A percentile compares a stretch with the other conserved stretches of the same genome.
Conservation (phyloP, 2,888 invertebrate species). For the Cataglyphis livida region DNA sequence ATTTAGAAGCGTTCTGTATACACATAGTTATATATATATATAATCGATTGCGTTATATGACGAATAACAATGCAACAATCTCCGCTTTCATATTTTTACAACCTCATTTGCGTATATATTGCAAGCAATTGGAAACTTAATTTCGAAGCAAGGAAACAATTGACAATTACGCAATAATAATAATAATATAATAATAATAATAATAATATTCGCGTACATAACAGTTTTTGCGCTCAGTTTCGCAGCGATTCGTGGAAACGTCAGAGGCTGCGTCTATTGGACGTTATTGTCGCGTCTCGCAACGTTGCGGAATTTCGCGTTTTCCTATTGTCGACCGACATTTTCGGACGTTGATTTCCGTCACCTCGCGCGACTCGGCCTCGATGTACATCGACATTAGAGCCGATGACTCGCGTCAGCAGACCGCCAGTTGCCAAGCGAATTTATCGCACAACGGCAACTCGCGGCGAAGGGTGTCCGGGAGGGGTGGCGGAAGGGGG, state of each 20-base stretch:
- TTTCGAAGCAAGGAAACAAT: neutral
- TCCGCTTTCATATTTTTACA: too few relatives aligned
- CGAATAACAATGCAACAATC: neutral
- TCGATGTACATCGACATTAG: constrained; percentile 46
- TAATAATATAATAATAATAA: neutral
- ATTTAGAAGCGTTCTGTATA: too few relatives aligned
- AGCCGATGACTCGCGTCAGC: constrained; percentile 77
- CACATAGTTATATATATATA: neutral
- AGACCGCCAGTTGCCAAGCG: constrained; percentile 80
- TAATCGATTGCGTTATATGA: neutral
- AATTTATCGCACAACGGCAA: constrained; percentile 79
- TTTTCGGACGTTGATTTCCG: constrained; percentile 44
- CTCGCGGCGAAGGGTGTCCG: constrained; percentile 61
- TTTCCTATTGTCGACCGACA: constrained; percentile 6
- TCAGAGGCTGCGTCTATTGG: neutral
- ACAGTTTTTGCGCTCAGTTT: neutral
- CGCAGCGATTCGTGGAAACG: neutral
- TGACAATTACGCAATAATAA: neutral
- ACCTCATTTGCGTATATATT: neutral
- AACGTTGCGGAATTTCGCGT: constrained; percentile 5
- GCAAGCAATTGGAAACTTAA: neutral
- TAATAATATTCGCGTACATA: neutral
- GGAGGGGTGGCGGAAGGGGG: constrained; percentile 57
- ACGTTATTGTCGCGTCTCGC: neutral
- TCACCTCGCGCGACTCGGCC: constrained; percentile 45